These are phyloP conservation scores for Rhinoptilus africanus DNA, from an alignment of 2,113 vertebrate genomes.

Conservation along the genomic window DNA sequence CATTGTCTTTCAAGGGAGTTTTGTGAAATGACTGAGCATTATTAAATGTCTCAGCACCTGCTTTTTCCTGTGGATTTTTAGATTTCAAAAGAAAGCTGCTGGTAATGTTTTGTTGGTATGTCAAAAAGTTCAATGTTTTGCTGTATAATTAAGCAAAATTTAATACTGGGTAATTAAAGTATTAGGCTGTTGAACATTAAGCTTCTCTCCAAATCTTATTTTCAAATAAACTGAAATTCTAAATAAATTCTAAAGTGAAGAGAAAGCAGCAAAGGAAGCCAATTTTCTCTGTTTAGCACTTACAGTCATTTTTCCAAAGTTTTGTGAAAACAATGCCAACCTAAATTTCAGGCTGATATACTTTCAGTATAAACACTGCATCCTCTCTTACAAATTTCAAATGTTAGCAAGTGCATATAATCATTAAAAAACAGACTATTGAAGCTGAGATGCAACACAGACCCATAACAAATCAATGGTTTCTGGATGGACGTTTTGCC, in stretches of 20 bases:
- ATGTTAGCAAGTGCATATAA: background rate
- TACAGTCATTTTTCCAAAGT: background rate
- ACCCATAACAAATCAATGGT: background rate
- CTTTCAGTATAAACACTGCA: background rate
- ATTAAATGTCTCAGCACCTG: background rate
- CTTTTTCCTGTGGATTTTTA: background rate
- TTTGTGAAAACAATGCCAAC: background rate
- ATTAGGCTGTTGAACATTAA: background rate
- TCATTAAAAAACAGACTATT: background rate
- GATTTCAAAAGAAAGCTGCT: background rate
- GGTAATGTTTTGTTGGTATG: background rate
- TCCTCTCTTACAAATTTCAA: background rate
- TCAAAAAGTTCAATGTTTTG: background rate
- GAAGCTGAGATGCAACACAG: background rate
- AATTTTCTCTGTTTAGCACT: background rate
- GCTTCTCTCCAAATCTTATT: background rate
- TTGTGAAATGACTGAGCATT: background rate
- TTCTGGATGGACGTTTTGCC: background rate
- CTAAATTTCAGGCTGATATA: background rate
- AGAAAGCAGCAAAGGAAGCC: background rate
- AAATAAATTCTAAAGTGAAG: background rate
- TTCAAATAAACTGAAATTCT: background rate
- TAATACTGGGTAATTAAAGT: background rate
- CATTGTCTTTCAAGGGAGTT: background rate
- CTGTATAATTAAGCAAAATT: slow-evolving; percentile 1